Evolutionary conservation across 2,113 vertebrate genomes (phyloP), one percentile per base, ranked within the genome.

Genomic region (Clupea harengus): DNA sequence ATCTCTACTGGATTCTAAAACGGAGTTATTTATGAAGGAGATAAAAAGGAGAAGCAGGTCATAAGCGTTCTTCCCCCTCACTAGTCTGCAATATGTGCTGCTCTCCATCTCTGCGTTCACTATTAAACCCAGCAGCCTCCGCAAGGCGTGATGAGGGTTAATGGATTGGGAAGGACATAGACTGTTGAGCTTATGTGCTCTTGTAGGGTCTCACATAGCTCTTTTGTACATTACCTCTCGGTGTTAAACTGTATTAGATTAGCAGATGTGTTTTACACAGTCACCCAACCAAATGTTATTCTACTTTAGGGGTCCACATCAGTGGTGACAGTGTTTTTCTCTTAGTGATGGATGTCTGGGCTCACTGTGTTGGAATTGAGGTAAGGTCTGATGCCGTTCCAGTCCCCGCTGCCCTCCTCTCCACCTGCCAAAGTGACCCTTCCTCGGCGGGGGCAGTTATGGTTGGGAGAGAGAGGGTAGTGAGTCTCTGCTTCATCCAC

Each of bases 11-110:
- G 91, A 87, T 89, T 86, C 86, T 90, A 93, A 72, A 94, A 94
- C 92, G 87, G 90, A 87, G 92, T 93, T 91, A 94, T 94, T 93
- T 93, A 93, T 94, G 88, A 88, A 89, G 85, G 92, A 88, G 89
- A 93, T 93, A 91, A 89, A 94, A 93, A 87, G 83, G 83, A 32
- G 64, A 92, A 93, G 91, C 89, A 91, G 91, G 91, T 94, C 92
- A 90, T 93, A 92, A 92, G 88, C 88, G 86, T 85, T 82, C 88
- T 64, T 88, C 81, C 89, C 87, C 82, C 82, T 80, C 83, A 75
- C 85, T 60, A 46, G 75, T 81, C 45, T 18, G 83, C 60, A 49
- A 72, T 72, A 49, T 67, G 87, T 83, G 85, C 83, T 57, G 75
- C 83, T 85, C 47, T 72, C 45, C 80, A 60, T 85, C 87, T 39